Evolutionary conservation across 2,113 vertebrate genomes (phyloP), one percentile per base, ranked within the genome.

Genomic region (Dicerorhinus sumatrensis): DNA sequence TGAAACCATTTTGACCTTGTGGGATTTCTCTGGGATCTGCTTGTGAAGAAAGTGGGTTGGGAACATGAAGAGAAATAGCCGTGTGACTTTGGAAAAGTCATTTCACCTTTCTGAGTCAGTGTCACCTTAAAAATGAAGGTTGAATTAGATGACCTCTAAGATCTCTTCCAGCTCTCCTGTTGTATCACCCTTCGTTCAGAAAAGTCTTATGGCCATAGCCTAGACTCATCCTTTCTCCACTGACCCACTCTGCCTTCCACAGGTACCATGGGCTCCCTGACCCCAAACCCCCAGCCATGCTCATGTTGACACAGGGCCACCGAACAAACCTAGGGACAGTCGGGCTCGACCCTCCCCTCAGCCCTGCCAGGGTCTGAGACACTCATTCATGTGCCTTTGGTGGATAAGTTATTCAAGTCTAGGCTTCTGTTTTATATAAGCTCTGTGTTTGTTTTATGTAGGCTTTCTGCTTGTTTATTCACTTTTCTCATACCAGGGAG

Each of bases 381-480:
- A 4, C 31, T 79, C 63, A 36, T 39, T 36, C 7, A 46, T 25
- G 11, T 70, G 46, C 25, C n/a, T 58, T 31, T 23, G 13, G 23
- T 0, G 0, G 46, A 31, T 5, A 13, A 0, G 3, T 69, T 67
- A 33, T n/a, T 69, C 5, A 20, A 25, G n/a, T 6, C 33, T 29
- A 20, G 87, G 21, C 51, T 93, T 56, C 39, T 84, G 5, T 65
- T n/a, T 58, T 54, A 54, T n/a, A 0, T 65, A 6, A 69, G 3
- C 29, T 72, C 46, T 11, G 20, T 72, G 23, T 81, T 75, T 31
- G 20, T 54, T 62, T 75, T 20, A 21, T 18, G 0, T 23, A 58
- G 36, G 54, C n/a, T 56, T 13, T 56, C 54, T 80, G 25, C 39
- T 70, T 11, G 36, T n/a, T 76, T 72, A 31, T 54, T 93, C 48